phyloP scores from a whole-genome alignment of 1,140 invertebrate genomes.

The Bombus pascuorum region DNA sequence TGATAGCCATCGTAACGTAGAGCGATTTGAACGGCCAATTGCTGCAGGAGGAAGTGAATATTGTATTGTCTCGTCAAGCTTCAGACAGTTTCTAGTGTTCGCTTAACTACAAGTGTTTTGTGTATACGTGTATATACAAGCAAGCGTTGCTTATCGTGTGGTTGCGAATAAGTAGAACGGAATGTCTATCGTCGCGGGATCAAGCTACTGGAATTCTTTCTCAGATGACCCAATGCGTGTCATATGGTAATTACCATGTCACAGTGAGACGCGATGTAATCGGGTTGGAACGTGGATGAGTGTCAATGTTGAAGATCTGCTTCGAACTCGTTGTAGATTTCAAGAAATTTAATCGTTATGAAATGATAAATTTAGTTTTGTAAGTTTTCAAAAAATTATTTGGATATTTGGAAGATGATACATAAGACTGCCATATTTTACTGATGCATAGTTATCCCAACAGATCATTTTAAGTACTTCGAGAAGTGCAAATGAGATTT shows the following conservation, averaged over 20 bases:
- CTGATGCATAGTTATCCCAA: not conserved
- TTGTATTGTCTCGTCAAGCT: slow-evolving; percentile 5
- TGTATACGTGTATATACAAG: not conserved
- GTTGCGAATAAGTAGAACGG: slow-evolving; percentile 40
- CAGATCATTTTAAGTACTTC: not conserved
- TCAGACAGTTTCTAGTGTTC: slow-evolving; percentile 22
- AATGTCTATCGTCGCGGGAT: slow-evolving; percentile 31
- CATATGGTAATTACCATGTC: not conserved
- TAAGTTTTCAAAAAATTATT: too few species aligned
- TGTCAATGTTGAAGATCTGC: not conserved
- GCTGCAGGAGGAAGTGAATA: not conserved
- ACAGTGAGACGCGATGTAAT: not conserved
- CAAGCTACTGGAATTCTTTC: slow-evolving; percentile 21
- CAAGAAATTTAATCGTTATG: not conserved
- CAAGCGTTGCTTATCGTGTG: not conserved
- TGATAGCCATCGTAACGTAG: not conserved
- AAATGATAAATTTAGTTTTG: not conserved
- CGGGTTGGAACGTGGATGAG: not conserved
- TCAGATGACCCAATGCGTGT: slow-evolving; percentile 39
- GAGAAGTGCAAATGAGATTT: not conserved
- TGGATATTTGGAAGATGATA: too few species aligned
- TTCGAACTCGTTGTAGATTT: not conserved
- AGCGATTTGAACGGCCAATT: slow-evolving; percentile 6
- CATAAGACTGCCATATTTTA: too few species aligned
- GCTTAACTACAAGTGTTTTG: not conserved